phyloP scores from a whole-genome alignment of 1,140 invertebrate species.

The Achatina immaculata region DNA sequence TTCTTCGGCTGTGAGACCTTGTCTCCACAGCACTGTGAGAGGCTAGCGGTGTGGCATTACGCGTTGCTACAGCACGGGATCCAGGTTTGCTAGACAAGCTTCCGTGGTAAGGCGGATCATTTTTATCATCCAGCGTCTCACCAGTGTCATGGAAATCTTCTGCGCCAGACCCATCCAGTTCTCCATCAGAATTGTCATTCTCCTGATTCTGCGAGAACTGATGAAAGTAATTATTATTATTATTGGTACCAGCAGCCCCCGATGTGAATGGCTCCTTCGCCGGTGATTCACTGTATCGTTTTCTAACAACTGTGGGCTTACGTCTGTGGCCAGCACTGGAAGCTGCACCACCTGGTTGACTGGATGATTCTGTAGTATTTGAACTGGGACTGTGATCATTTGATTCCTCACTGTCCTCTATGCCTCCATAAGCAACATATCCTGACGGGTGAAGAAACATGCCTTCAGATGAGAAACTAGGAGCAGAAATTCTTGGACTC shows the following conservation, averaged over 20 bases:
- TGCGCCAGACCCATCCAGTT: background rate
- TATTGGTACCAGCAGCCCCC: background rate
- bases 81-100: background rate
- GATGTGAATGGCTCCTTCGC: background rate
- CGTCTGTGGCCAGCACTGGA: background rate
- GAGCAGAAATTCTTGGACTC: slow-evolving; percentile 31
- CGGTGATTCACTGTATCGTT: slow-evolving; percentile 25
- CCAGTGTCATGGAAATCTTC: slow-evolving; percentile 20
- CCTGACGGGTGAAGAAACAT: slow-evolving; percentile 39
- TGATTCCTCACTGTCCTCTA: slow-evolving; percentile 19
- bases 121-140: slow-evolving; percentile 35
- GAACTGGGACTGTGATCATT: slow-evolving; percentile 1
- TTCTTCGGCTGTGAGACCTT: slow-evolving; percentile 5
- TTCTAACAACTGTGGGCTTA: slow-evolving; percentile 34
- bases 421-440: slow-evolving; percentile 32
- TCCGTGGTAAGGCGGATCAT: slow-evolving; percentile 34
- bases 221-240: background rate
- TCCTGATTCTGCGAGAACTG: background rate
- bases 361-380: background rate
- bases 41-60: background rate
- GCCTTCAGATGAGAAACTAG: slow-evolving; percentile 36
- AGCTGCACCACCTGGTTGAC: background rate
- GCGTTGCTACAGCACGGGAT: background rate
- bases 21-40: slow-evolving; percentile 7
- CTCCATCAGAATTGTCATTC: background rate